Conservation (phyloP, 2,797 vertebrate genomes). For the Benthosema pterotum region DNA sequence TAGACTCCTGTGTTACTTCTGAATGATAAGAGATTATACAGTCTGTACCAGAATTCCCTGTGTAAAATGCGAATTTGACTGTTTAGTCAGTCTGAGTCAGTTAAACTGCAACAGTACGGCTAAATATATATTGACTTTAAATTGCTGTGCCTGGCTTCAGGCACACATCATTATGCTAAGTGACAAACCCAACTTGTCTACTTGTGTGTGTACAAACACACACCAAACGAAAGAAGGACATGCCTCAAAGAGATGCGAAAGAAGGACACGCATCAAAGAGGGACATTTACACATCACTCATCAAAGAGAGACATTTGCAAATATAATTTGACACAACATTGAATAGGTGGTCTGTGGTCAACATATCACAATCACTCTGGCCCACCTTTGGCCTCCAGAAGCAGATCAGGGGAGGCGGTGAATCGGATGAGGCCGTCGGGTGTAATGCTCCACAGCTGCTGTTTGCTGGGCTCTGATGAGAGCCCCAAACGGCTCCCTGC, state of each 20-base stretch:
- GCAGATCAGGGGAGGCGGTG: constrained; percentile 80
- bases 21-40: too few relatives aligned
- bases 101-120: background rate
- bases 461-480: constrained; percentile 74
- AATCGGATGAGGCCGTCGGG: constrained; percentile 86
- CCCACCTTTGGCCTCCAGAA: constrained; percentile 95
- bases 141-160: background rate
- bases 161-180: background rate
- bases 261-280: background rate
- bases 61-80: too few relatives aligned
- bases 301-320: background rate
- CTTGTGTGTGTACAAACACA: too few relatives aligned
- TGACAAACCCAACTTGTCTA: background rate
- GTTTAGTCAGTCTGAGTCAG: too few relatives aligned
- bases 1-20: too few relatives aligned
- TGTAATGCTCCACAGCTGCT: constrained; percentile 88
- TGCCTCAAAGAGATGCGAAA: background rate
- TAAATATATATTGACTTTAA: background rate
- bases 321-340: background rate
- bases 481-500: constrained; percentile 87
- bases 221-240: background rate
- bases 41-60: too few relatives aligned
- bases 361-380: too few relatives aligned
- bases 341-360: too few relatives aligned
- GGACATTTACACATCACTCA: background rate